Percentiles rank a stretch among this genome's conserved stretches.
Conservation (phyloP, 1,140 invertebrate species). For the Philotrypesis tridentata region DNA sequence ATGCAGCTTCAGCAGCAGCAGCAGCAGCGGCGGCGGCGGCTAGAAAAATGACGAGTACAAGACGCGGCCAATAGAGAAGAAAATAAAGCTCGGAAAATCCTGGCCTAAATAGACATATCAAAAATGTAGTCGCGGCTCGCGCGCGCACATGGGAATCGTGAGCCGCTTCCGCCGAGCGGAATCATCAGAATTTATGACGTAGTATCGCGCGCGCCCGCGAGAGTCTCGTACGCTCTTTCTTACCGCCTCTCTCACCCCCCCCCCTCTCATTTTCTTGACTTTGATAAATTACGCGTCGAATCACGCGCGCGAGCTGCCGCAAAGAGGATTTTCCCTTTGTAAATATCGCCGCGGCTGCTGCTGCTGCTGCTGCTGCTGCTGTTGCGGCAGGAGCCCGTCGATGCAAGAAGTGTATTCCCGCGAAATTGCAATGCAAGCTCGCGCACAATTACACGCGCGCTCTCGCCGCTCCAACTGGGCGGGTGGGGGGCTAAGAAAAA, state of each 20-base stretch:
- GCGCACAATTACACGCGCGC: not conserved
- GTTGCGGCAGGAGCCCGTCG: too few species aligned
- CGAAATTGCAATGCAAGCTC: not conserved
- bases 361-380: too few species aligned
- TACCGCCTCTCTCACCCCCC: too few species aligned
- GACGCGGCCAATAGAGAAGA: slow-evolving; percentile 6
- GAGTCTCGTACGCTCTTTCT: not conserved
- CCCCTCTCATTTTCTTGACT: slow-evolving; percentile 2
- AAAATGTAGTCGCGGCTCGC: slow-evolving; percentile 34
- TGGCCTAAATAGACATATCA: slow-evolving; percentile 37
- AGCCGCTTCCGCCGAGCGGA: not conserved
- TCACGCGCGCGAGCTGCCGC: too few species aligned
- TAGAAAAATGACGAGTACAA: slow-evolving; percentile 29
- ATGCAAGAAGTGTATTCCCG: slow-evolving; percentile 9
- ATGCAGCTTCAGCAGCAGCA: not conserved
- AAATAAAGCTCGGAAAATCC: slow-evolving; percentile 33
- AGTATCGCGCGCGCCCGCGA: not conserved
- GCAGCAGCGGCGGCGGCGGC: not conserved
- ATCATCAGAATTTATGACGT: slow-evolving; percentile 41
- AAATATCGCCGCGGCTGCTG: not conserved
- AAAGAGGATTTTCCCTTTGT: not conserved
- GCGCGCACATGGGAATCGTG: not conserved
- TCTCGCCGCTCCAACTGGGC: too few species aligned
- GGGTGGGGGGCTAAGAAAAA: not conserved
- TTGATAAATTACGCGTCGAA: slow-evolving; percentile 24